Percentiles rank a stretch among this genome's conserved stretches.
Conservation (phyloP, 2,888 invertebrate genomes). For the Tenthredo mesomela region DNA sequence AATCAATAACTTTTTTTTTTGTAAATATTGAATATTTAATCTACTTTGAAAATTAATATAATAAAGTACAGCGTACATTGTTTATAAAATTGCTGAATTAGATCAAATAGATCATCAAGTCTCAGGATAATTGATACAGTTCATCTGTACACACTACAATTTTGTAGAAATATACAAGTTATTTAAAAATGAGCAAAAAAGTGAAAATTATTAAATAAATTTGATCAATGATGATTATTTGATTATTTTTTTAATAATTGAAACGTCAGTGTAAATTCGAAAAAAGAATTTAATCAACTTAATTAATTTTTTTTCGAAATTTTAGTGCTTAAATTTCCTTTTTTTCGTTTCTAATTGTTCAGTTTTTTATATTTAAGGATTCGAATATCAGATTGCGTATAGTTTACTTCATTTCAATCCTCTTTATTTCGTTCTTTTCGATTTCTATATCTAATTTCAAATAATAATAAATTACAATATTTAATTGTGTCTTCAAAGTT, state of each 20-base stretch:
- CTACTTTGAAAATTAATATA: neutral
- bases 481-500: neutral
- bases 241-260: no score
- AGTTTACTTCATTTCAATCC: neutral
- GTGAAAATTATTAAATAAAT: neutral
- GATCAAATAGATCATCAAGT: neutral
- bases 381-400: neutral
- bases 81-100: neutral
- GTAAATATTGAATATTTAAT: neutral
- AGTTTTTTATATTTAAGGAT: neutral
- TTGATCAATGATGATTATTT: no score
- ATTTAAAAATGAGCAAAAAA: neutral
- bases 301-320: neutral
- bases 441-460: neutral
- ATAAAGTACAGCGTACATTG: neutral
- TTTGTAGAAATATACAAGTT: neutral
- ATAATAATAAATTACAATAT: neutral
- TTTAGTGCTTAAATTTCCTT: neutral
- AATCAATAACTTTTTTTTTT: neutral
- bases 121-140: neutral
- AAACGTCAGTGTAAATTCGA: neutral
- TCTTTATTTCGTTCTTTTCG: neutral
- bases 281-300: neutral
- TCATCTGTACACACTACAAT: neutral
- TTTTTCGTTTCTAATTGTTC: neutral